Evolutionary conservation across 2,113 vertebrate genomes (phyloP), one percentile per base, ranked within the genome.

Genomic region (Forbesichthys agassizii): DNA sequence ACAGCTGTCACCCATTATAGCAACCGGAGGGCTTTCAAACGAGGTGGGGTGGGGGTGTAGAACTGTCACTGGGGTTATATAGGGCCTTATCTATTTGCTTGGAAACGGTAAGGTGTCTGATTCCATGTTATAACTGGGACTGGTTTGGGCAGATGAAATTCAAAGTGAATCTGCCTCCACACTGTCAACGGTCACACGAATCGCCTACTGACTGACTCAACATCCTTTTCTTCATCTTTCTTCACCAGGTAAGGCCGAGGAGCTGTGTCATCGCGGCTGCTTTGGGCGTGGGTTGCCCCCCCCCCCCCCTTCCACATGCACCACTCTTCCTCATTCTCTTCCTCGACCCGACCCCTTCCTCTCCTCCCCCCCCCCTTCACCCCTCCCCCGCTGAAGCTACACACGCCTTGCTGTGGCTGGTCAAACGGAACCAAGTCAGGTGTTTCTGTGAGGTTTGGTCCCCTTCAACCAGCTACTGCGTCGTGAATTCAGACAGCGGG

Each of bases 401-500:
- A 88, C 91, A 91, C 93, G 71, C 88, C 92, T 94, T 97, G 96
- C 97, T 97, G 94, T 98, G 94, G 97, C 96, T 99, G 97, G 97
- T 99, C 95, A 99, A 99, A 98, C 91, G 97, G 97, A 98, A 99
- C 97, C 97, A 99, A 98, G 96, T 96, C 97, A 96, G 67, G 68
- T 96, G 95, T 96, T 97, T 94, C 92, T 93, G 75, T 91, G 95
- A 99, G 97, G 96, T 98, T 99, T 99, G 97, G 97, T 99, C 97
- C 97, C 97, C 96, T 99, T 99, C 96, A 99, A 99, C 96, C 97
- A 99, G 97, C 96, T 98, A 97, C 84, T 94, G 96, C 96, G 94
- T 86, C 88, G 93, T 94, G 93, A 91, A 91, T 88, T 90, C 84
- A 90, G 82, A 89, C 89, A 88, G 87, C 91, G 82, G 61, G 75